phyloP scores from a whole-genome alignment of 2,888 invertebrate genomes.

The Apotomis betuletana region DNA sequence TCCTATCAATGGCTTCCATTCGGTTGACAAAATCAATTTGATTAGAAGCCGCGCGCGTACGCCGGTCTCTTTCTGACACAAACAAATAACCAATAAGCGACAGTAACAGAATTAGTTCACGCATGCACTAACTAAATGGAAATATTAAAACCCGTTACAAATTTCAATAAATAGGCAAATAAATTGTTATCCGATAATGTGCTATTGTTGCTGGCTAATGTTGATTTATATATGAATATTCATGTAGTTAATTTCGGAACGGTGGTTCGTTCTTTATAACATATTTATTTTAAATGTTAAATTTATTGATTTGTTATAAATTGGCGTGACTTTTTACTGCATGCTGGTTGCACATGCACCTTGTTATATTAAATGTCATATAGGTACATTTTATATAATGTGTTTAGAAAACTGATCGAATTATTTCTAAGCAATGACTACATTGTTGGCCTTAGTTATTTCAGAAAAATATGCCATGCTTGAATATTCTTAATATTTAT shows the following conservation, averaged over 20 bases:
- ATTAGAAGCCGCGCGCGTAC: slow-evolving; percentile 58
- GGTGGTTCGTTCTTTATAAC: slow-evolving; percentile 43
- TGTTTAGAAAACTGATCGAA: too few relatives aligned
- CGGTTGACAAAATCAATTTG: slow-evolving; percentile 72
- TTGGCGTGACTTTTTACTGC: slow-evolving; percentile 55
- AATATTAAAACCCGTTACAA: slow-evolving; percentile 75
- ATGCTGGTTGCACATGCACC: slow-evolving; percentile 39
- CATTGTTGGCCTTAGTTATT: too few relatives aligned
- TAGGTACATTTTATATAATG: slow-evolving; percentile 3
- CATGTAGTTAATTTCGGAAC: slow-evolving; percentile 67
- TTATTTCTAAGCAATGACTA: too few relatives aligned
- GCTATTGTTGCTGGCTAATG: slow-evolving; percentile 72
- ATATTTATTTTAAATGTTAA: slow-evolving; percentile 42
- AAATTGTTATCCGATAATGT: slow-evolving; percentile 79
- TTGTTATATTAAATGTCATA: slow-evolving; percentile 36
- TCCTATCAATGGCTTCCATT: slow-evolving; percentile 76
- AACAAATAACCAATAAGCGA: slow-evolving; percentile 51
- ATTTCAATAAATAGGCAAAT: slow-evolving; percentile 82
- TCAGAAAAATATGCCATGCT: too few relatives aligned
- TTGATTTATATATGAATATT: slow-evolving; percentile 84
- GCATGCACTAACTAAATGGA: slow-evolving; percentile 58
- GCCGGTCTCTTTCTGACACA: slow-evolving; percentile 61
- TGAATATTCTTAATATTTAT: too few relatives aligned
- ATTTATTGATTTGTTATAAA: slow-evolving; percentile 56
- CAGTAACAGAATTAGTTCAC: slow-evolving; percentile 58